A percentile compares a stretch with the other conserved stretches of the same genome.
These are phyloP conservation scores for Petrolisthes manimaculis DNA, from an alignment of 2,888 invertebrate species.

Conservation along the genomic window DNA sequence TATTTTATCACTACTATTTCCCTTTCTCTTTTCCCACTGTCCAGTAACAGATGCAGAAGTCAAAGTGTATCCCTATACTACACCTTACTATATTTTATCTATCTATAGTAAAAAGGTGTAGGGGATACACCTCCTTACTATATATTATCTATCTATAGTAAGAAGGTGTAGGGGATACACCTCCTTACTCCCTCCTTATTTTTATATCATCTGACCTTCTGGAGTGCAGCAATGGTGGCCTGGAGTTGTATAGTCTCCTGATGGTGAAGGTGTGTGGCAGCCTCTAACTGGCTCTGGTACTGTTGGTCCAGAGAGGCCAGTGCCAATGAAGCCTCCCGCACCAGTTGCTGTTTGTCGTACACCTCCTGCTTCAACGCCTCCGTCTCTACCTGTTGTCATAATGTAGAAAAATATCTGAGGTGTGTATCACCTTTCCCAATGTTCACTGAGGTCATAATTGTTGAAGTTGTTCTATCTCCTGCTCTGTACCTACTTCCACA, in stretches of 20 bases:
- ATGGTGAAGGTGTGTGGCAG: conserved; percentile 38
- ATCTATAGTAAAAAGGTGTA: background rate
- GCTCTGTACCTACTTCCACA: no score
- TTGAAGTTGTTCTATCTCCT: no score
- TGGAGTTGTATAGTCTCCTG: conserved; percentile 43
- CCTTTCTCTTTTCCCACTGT: no score
- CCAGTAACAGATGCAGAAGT: no score
- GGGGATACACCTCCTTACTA: no score
- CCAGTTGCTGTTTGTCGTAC: conserved; percentile 82
- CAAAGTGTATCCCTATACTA: no score
- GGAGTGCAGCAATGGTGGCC: conserved; percentile 30
- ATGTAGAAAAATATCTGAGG: no score
- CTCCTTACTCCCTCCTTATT: background rate
- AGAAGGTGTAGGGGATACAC: background rate
- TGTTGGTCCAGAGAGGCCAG: conserved; percentile 79
- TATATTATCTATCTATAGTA: no score
- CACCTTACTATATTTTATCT: no score
- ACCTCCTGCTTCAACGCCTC: conserved; percentile 83
- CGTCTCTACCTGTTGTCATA: conserved; percentile 77
- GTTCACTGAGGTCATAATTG: no score
- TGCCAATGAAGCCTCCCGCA: conserved; percentile 87
- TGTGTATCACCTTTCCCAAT: no score
- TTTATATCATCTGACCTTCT: conserved; percentile 33
- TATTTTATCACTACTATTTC: no score
- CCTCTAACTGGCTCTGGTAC: conserved; percentile 56